Percentiles rank a stretch among this genome's conserved stretches.
Conservation (phyloP, 2,113 vertebrate genomes). For the Oceanites oceanicus region DNA sequence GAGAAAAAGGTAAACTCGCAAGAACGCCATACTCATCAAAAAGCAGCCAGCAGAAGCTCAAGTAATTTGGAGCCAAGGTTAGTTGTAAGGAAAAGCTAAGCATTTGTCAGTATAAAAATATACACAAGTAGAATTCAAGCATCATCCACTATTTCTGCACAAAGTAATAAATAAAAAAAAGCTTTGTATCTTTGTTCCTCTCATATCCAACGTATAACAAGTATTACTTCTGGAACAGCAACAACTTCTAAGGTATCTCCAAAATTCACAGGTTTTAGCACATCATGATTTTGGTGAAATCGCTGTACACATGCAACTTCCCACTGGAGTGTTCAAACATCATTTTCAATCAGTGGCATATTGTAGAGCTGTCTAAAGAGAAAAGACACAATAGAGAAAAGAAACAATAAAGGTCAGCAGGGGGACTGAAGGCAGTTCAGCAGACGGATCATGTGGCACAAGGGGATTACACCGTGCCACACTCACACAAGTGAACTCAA, state of each 20-base stretch:
- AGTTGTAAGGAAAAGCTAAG: neutral
- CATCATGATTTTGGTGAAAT: neutral
- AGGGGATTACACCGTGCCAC: neutral
- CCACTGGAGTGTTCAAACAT: neutral
- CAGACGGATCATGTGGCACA: fast-evolving
- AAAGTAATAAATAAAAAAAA: neutral
- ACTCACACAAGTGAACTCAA: neutral
- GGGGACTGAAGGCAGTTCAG: neutral
- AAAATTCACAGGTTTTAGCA: neutral
- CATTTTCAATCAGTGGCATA: neutral
- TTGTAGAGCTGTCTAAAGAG: neutral
- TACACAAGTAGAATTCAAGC: neutral
- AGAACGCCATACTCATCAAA: neutral
- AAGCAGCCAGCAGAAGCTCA: neutral
- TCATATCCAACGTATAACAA: neutral
- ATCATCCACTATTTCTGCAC: neutral
- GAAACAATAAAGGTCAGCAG: fast-evolving
- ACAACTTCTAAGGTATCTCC: neutral
- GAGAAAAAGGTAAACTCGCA: neutral
- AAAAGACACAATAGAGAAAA: neutral
- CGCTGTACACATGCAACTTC: neutral
- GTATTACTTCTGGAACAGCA: neutral
- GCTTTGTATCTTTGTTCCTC: neutral
- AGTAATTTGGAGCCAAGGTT: neutral
- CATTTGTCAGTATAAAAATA: neutral